Conservation (phyloP, 2,888 invertebrate genomes). For the Cephonodes hylas region DNA sequence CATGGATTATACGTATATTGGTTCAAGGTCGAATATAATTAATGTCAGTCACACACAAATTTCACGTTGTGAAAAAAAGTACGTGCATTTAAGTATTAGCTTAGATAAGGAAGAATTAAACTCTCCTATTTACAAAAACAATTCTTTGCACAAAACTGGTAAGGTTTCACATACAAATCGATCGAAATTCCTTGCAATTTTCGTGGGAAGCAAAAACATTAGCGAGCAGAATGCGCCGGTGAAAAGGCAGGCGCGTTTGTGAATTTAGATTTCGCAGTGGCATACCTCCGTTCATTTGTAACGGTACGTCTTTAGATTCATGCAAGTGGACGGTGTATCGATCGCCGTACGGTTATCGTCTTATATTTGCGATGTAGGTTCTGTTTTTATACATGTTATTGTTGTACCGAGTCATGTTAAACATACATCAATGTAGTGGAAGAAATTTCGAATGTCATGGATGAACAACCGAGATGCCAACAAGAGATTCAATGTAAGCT, state of each 20-base stretch:
- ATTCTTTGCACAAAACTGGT: not conserved
- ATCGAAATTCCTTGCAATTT: slow-evolving; percentile 18
- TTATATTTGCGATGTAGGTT: not conserved
- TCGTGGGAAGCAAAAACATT: slow-evolving; percentile 27
- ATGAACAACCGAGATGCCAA: too few species aligned
- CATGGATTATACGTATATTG: too few species aligned
- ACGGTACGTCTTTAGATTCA: slow-evolving; percentile 32
- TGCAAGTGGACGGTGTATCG: slow-evolving; percentile 2
- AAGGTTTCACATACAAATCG: not conserved
- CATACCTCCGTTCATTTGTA: slow-evolving; percentile 32
- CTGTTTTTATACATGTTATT: not conserved
- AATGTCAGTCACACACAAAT: too few species aligned
- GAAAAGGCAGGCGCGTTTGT: slow-evolving; percentile 25
- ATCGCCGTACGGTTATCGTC: not conserved
- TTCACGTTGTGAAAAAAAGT: too few species aligned
- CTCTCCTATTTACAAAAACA: not conserved
- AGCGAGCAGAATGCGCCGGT: not conserved
- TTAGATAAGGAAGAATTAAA: too few species aligned
- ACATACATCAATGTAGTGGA: not conserved
- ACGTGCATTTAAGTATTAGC: too few species aligned
- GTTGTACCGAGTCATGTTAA: not conserved
- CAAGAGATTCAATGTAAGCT: too few species aligned
- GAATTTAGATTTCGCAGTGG: slow-evolving; percentile 34
- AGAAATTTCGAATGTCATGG: not conserved
- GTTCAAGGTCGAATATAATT: too few species aligned